These are phyloP conservation scores for Gryllus bimaculatus DNA, from an alignment of 1,140 invertebrate species.

Conservation along the genomic window DNA sequence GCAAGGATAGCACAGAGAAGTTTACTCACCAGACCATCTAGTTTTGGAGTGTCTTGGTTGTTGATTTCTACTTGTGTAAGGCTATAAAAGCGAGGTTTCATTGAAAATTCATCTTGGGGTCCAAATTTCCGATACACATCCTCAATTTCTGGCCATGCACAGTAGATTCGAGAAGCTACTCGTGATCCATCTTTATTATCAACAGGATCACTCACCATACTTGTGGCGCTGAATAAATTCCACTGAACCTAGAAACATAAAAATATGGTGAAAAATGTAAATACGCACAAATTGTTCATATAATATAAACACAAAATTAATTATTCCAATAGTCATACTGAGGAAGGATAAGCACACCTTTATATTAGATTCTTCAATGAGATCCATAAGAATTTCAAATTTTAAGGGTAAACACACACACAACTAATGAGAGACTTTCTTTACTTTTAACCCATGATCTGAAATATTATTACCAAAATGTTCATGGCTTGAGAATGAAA, in stretches of 20 bases:
- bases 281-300: not conserved
- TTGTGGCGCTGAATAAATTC: conserved; percentile 66
- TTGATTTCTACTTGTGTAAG: conserved; percentile 65
- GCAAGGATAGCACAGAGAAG: too few relatives aligned
- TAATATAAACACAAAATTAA: not conserved
- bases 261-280: not conserved
- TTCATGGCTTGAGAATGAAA: too few relatives aligned
- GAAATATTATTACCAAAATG: too few relatives aligned
- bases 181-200: conserved; percentile 42
- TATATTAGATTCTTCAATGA: too few relatives aligned
- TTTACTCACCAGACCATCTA: conserved; percentile 67
- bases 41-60: conserved; percentile 72
- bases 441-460: too few relatives aligned
- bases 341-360: too few relatives aligned
- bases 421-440: too few relatives aligned
- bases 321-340: not conserved
- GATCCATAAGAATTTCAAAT: too few relatives aligned
- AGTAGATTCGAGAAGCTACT: conserved; percentile 54
- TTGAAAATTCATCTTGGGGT: conserved; percentile 61
- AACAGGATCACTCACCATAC: conserved; percentile 40
- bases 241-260: conserved; percentile 57
- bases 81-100: conserved; percentile 80
- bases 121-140: conserved; percentile 65
- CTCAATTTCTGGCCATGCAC: conserved; percentile 69
- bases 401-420: too few relatives aligned